Percentiles rank a stretch among this genome's conserved stretches.
Conservation (phyloP, 2,888 invertebrate species). For the Trissoscelio sp. region DNA sequence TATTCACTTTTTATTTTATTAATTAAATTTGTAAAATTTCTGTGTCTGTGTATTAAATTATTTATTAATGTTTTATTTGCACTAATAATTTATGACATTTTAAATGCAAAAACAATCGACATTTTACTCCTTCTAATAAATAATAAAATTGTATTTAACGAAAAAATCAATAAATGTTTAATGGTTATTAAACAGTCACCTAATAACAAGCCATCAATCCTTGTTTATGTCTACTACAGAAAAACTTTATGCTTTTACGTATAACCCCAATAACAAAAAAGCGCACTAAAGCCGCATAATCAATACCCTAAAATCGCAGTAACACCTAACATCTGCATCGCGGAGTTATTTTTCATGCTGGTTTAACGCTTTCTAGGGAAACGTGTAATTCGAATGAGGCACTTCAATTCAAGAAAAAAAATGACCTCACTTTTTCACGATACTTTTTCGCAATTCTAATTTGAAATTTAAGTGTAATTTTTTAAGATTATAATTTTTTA, state of each 20-base stretch:
- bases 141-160: too few relatives aligned
- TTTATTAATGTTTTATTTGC: too few relatives aligned
- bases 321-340: slow-evolving; percentile 8
- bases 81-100: too few relatives aligned
- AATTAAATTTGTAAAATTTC: too few relatives aligned
- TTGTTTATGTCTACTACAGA: background rate
- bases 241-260: background rate
- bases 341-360: slow-evolving; percentile 16
- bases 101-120: too few relatives aligned
- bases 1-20: too few relatives aligned
- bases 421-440: background rate
- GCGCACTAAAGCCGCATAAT: slow-evolving; percentile 3
- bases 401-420: background rate
- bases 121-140: too few relatives aligned
- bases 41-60: too few relatives aligned
- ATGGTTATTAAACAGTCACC: background rate
- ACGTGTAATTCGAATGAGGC: background rate
- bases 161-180: background rate
- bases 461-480: too few relatives aligned
- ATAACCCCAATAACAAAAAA: slow-evolving; percentile 14
- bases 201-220: background rate
- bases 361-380: background rate
- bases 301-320: slow-evolving; percentile 10
- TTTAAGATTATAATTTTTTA: too few relatives aligned
- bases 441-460: too few relatives aligned